phyloP scores from a whole-genome alignment of 1,140 invertebrate species.

The Pissodes strobi region DNA sequence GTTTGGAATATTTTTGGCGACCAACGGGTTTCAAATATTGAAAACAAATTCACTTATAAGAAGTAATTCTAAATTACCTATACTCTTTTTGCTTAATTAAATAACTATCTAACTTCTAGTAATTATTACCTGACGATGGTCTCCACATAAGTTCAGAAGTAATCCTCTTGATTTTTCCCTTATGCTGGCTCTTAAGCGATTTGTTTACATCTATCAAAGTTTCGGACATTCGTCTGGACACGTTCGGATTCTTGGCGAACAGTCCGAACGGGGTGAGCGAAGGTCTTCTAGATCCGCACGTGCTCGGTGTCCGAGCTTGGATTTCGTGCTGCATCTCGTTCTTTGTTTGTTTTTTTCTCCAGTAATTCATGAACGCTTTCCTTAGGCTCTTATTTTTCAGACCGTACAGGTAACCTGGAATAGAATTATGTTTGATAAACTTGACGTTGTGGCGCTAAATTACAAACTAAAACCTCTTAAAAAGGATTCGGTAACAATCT shows the following conservation, averaged over 20 bases:
- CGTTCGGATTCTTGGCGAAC: slow-evolving; percentile 61
- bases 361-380: slow-evolving; percentile 76
- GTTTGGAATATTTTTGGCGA: no score
- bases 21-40: no score
- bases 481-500: no score
- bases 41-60: no score
- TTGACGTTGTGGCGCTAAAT: no score
- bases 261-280: slow-evolving; percentile 69
- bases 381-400: slow-evolving; percentile 71
- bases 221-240: slow-evolving; percentile 68
- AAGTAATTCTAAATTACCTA: no score
- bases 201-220: slow-evolving; percentile 62
- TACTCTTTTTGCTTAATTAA: no score
- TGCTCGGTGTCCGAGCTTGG: slow-evolving; percentile 76
- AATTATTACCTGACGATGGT: slow-evolving; percentile 46
- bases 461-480: no score
- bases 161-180: slow-evolving; percentile 56
- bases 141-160: slow-evolving; percentile 56
- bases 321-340: slow-evolving; percentile 78
- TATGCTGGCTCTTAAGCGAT: slow-evolving; percentile 46
- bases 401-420: slow-evolving; percentile 76
- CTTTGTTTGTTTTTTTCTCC: slow-evolving; percentile 79
- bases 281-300: slow-evolving; percentile 72
- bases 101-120: no score
- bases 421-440: slow-evolving; percentile 43